Evolutionary conservation across 2,113 vertebrate species (phyloP), one percentile per base, ranked within the genome.

Genomic region (Marmota flaviventris): DNA sequence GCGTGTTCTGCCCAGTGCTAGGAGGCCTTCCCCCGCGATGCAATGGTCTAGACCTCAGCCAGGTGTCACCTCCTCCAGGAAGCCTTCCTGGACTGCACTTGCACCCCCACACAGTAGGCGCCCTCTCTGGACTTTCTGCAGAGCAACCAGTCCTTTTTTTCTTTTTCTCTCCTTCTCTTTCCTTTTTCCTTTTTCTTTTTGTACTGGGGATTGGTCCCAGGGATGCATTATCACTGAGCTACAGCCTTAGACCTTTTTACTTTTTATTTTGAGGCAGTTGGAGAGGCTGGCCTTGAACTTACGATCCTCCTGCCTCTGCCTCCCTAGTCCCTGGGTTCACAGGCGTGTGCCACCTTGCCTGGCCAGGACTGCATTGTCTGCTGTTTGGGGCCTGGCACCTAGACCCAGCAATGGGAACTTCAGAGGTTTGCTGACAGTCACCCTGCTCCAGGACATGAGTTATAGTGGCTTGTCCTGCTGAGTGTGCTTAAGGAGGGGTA

Each of bases 21-120:
- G 14, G 67, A 77, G 42, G 34, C 37, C 82, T 48, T 72, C 61
- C 76, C 69, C 58, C 63, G 37, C 10, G 39, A 22, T 34, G 63
- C 53, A 76, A 14, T 11, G 18, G 72, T 37, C 72, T 65, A 61
- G 72, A 51, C 65, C 69, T 91, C 86, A 91, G 73, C 53, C 69
- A 67, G 76, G 5, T 51, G 45, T 48, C 67, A 37, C n/a, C 89
- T 93, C 95, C 61, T 94, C 29, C 83, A 89, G 89, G 89, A 93
- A 91, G 94, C 32, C 95, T 61, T 85, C 93, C 93, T 78, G 39
- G 88, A 91, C 10, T 89, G 45, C 29, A 14, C 56, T 12, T 42
- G 25, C 48, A 34, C 51, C 70, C 90, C 25, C n/a, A 88, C 53
- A 0, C 32, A 32, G 65, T 32, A 91, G 67, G 22, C 13, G 8